Evolutionary conservation across 2,888 invertebrate genomes (phyloP), one percentile per base, ranked within the genome.

Genomic region (Cyclophora punctaria): DNA sequence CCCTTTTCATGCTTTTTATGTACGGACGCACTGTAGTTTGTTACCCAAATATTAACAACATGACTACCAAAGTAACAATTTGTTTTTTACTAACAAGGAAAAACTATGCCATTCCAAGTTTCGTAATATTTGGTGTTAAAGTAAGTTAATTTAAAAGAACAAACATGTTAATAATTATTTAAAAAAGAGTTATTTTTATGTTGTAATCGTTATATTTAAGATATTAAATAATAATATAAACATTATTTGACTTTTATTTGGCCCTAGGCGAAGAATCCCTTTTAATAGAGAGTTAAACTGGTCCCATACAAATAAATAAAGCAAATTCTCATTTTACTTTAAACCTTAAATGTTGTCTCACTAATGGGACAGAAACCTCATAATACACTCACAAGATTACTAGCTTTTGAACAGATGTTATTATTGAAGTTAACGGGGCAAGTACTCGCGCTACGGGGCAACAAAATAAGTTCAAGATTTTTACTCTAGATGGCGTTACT

Each of bases 141-240:
- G 85, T 86, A 84, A 86, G 42, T 5, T 87, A 84, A 78, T 78
- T 67, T 58, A 71, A 76, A 71, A 76, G 86, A 87, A 86, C 85
- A 87, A 87, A 83, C 83, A 84, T 84, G 78, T 76, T 84, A 80
- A 75, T 55, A 51, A 58, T 80, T 76, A 82, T 82, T 82, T 81
- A 76, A 82, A 78, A 83, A 42, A 83, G 72, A 80, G 79, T 82
- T 86, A 80, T 85, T 82, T 20, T 86, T 86, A 78, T 79, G 82
- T 87, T 88, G 80, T 83, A 84, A 84, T 83, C 85, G 84, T 84
- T 86, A 77, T 85, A 81, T 80, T 79, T 82, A 85, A 80, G 78
- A 75, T 78, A 79, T 82, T 80, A 75, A 83, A 85, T 58, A 54
- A 59, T 58, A 49, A 58, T 53, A 49, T 54, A 49, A 53, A 57